Evolutionary conservation across 2,797 vertebrate species (phyloP), one percentile per base, ranked within the genome.

Genomic region (Onychomys leucogaster): DNA sequence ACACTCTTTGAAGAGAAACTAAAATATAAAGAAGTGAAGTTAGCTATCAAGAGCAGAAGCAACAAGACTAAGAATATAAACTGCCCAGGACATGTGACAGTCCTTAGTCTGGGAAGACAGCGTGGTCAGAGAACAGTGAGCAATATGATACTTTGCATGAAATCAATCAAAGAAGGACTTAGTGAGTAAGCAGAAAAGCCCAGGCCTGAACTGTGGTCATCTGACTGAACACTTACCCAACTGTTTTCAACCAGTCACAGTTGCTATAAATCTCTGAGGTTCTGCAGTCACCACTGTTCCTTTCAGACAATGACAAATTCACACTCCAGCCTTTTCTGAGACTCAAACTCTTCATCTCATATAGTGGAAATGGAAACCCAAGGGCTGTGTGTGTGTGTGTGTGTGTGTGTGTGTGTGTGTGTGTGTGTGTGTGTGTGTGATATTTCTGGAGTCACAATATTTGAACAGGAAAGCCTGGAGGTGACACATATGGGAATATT

Each of bases 401-500:
- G 73, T 83, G 16, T 49, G 14, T 57, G 76, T 27, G 27, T 11
- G 21, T n/a, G n/a, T 87, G 16, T 49, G 14, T 65, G 76, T 34
- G 27, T 6, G 21, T 3, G 13, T n/a, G 13, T 63, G 73, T 83
- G 16, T 49, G 14, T 57, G 76, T 27, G 27, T 11, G 21, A 27
- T 61, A 69, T 81, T 92, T 89, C 19, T 96, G 41, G 59, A 69
- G 25, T 57, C 37, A 82, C 4, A 85, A 6, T 85, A 94, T 41
- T 93, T 75, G 16, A 89, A 78, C 23, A 71, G 19, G 17, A 87
- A 88, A 69, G 49, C 10, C 23, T 55, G 27, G 8, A 41, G 6
- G 73, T 52, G 23, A 12, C 67, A 87, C 67, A 2, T 37, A 10
- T 81, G 95, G 83, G 86, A 96, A 89, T 97, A 95, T 93, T 96